Evolutionary conservation across 2,888 invertebrate genomes (phyloP).

Genomic region (Gonocerus acuteangulatus): DNA sequence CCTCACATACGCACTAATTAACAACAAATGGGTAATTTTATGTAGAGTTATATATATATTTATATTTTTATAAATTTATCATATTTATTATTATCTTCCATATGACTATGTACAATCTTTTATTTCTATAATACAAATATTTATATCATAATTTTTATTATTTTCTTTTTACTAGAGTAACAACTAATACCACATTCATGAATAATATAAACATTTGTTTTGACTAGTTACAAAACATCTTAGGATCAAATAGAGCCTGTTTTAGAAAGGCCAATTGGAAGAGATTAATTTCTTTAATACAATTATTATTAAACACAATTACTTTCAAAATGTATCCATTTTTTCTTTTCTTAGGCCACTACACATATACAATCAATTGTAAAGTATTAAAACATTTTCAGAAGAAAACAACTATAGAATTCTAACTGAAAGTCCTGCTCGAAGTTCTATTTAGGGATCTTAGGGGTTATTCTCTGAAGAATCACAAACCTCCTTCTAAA

Average conservation of each 20-base stretch:
- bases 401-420: too few relatives aligned
- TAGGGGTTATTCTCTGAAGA: too few relatives aligned
- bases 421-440: too few relatives aligned
- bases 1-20: slow-evolving; percentile 15
- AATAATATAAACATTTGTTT: slow-evolving; percentile 18
- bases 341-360: too few relatives aligned
- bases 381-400: too few relatives aligned
- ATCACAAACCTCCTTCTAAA: too few relatives aligned
- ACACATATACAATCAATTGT: too few relatives aligned
- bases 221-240: slow-evolving; percentile 19
- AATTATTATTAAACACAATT: too few relatives aligned
- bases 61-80: slow-evolving; percentile 18
- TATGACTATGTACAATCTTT: slow-evolving; percentile 8
- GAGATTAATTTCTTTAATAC: neutral
- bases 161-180: neutral
- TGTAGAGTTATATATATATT: slow-evolving; percentile 17
- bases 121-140: slow-evolving; percentile 7
- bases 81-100: slow-evolving; percentile 13
- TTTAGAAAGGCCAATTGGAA: slow-evolving; percentile 14
- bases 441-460: too few relatives aligned
- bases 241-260: neutral
- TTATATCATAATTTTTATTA: neutral
- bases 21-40: slow-evolving; percentile 12
- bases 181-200: slow-evolving; percentile 26
- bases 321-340: too few relatives aligned